Evolutionary conservation across 64 coral and sea anemone species (phyloP).

Genomic region (Montipora sp.): DNA sequence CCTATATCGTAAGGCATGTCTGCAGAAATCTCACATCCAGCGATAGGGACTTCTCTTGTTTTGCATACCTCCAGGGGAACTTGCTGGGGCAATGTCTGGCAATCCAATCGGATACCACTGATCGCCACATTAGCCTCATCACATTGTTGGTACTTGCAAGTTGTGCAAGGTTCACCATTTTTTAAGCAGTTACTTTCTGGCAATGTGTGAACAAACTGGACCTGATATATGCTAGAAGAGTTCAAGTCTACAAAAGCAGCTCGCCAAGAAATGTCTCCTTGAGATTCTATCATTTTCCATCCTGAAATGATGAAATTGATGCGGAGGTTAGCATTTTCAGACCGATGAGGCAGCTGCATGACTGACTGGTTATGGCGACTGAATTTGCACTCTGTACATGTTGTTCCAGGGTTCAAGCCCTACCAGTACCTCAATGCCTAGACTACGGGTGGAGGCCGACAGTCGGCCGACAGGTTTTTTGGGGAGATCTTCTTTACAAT

Average conservation of each 20-base stretch:
- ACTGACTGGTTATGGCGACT: too few species aligned
- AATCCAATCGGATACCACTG: constrained; percentile 57
- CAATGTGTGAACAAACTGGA: constrained; percentile 64
- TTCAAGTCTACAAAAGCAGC: constrained; percentile 69
- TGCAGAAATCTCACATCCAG: constrained; percentile 70
- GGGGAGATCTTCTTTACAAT: too few species aligned
- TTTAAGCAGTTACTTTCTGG: constrained; percentile 10
- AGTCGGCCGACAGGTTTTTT: too few species aligned
- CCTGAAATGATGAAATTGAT: constrained; percentile 8
- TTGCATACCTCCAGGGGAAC: constrained; percentile 52
- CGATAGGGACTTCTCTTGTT: constrained; percentile 10
- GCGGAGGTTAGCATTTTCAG: not conserved
- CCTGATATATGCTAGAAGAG: constrained; percentile 35
- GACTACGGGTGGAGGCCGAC: too few species aligned
- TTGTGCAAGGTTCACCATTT: not conserved
- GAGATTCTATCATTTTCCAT: constrained; percentile 65
- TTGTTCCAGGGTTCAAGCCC: too few species aligned
- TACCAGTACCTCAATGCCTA: too few species aligned
- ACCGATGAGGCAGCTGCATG: too few species aligned
- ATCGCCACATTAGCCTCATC: constrained; percentile 67
- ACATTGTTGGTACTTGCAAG: constrained; percentile 16
- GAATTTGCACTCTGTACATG: too few species aligned
- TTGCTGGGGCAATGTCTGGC: not conserved
- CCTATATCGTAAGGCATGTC: constrained; percentile 5
- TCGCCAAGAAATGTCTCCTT: constrained; percentile 68